Evolutionary conservation across 2,888 invertebrate genomes (phyloP).

Genomic region (Clistopyga incitator): DNA sequence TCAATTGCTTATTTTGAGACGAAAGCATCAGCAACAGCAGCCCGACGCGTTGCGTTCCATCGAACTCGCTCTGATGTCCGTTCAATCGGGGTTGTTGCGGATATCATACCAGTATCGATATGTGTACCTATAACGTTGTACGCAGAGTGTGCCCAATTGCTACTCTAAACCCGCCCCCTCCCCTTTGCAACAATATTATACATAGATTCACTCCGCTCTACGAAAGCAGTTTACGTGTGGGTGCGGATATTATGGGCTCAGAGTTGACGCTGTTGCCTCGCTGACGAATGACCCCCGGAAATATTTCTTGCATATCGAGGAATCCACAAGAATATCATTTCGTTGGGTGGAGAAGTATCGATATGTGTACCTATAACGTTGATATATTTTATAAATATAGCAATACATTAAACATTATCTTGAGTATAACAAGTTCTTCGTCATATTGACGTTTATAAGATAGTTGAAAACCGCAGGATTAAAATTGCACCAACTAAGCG

Average conservation of each 20-base stretch:
- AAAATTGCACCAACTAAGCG: background rate
- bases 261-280: background rate
- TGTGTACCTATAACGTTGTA: conserved; percentile 38
- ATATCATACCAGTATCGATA: conserved; percentile 52
- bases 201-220: conserved; percentile 32
- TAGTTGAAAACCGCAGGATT: background rate
- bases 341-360: background rate
- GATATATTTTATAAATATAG: too few species aligned
- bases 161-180: conserved; percentile 1
- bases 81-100: conserved; percentile 48
- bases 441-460: background rate
- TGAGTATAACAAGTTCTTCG: too few species aligned
- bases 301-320: conserved; percentile 5
- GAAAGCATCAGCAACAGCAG: conserved; percentile 64
- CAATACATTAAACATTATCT: too few species aligned
- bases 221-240: conserved; percentile 37
- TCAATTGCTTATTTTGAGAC: conserved; percentile 83
- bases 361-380: too few species aligned
- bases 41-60: conserved; percentile 44
- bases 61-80: conserved; percentile 47
- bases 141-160: conserved; percentile 38
- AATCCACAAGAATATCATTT: too few species aligned
- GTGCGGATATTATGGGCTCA: conserved; percentile 23
- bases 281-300: conserved; percentile 36
- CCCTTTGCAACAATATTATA: conserved; percentile 50